Base-by-base conservation (phyloP, 2,797 vertebrate species). In the Pipistrellus kuhlii region DNA sequence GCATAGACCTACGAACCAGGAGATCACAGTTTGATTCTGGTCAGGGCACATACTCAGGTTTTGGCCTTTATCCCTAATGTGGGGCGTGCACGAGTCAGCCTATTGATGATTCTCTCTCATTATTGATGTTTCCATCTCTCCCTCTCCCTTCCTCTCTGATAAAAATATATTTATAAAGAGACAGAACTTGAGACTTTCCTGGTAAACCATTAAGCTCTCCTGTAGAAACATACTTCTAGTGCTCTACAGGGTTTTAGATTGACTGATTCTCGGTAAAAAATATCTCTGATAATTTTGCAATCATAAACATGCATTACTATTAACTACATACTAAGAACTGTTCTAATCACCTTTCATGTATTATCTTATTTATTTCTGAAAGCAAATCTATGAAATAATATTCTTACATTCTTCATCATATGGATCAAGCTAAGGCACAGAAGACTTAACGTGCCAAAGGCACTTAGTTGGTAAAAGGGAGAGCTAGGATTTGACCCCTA, bases 351-450 rank as follows among this genome's bases (percentile, higher is more conserved):
- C n/a, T 55, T 48, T 11, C 2, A 21, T 75, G 17, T 55, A 68
- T 75, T 62, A 55, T 48, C 25, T 55, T 77, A 88, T 55, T 78
- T 78, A 66, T 78, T 38, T 85, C 38, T 90, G 80, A 57, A 76
- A 91, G 18, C 38, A 69, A 81, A 12, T 44, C 12, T 25, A 48
- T 80, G 32, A 81, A 93, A 81, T 81, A 66, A 64, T 66, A 32
- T 69, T 76, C 14, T 85, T 87, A 53, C 35, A 18, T 30, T 72
- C 41, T 82, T 27, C 30, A 30, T 73, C 57, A 15, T 44, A 30
- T 25, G 9, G 41, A 53, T 90, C 23, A 81, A 90, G 92, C 4
- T 62, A 46, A 81, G 57, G 35, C 18, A 25, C 13, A 15, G 38
- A 73, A 82, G 15, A 25, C 41, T 38, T 35, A 69, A 51, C 20